A percentile compares a stretch with the other conserved stretches of the same genome.
Conservation (phyloP, 2,113 vertebrate species). For the Piprites chloris region DNA sequence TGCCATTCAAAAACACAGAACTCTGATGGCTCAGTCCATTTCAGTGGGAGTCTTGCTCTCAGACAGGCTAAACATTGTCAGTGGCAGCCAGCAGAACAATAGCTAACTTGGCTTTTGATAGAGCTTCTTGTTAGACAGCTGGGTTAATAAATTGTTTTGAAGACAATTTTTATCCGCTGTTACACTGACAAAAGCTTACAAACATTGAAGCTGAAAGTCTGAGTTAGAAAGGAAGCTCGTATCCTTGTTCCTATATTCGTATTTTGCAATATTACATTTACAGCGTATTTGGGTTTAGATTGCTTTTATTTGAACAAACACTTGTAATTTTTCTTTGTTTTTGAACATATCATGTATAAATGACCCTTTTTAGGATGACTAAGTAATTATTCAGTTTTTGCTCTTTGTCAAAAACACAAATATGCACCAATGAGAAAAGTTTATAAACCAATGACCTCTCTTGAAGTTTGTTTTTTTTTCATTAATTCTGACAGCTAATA, state of each 20-base stretch:
- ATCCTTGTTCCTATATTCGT: not conserved
- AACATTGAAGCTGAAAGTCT: not conserved
- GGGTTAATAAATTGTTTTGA: not conserved
- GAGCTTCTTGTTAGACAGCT: not conserved
- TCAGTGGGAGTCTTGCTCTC: not conserved
- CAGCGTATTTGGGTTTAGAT: not conserved
- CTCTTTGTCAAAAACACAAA: not conserved
- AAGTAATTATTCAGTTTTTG: not conserved
- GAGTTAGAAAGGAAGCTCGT: not conserved
- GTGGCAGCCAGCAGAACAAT: not conserved
- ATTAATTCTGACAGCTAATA: not conserved
- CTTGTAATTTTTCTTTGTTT: not conserved
- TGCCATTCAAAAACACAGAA: constrained; percentile 17
- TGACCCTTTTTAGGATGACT: not conserved
- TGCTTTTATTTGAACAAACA: not conserved
- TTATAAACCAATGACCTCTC: not conserved
- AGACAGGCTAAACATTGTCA: not conserved
- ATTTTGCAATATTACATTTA: not conserved
- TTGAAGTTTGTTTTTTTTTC: not conserved
- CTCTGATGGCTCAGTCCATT: not conserved
- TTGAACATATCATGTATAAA: not conserved
- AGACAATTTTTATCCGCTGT: not conserved
- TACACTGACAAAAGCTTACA: not conserved
- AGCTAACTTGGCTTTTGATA: not conserved
- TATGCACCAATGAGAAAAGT: not conserved